These are phyloP conservation scores for Eupithecia inturbata DNA, from an alignment of 2,888 invertebrate species.

Conservation along the genomic window DNA sequence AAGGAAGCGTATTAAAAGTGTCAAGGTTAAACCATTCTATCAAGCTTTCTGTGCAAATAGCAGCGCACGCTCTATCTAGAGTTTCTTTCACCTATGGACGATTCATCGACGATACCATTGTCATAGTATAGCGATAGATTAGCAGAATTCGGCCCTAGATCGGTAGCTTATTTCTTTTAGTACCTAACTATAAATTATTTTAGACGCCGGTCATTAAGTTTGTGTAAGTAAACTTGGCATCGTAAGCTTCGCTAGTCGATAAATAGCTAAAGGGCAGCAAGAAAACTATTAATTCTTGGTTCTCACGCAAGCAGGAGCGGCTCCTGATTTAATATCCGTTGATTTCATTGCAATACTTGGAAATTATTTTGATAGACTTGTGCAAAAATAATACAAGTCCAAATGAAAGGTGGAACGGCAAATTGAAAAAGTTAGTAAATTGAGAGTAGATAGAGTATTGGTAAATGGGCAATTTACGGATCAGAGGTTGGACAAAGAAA, in stretches of 20 bases:
- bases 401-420: not conserved
- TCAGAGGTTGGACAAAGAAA: too few relatives aligned
- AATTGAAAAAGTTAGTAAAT: not conserved
- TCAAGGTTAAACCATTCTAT: too few relatives aligned
- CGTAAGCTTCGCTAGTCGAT: not conserved
- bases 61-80: too few relatives aligned
- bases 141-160: not conserved
- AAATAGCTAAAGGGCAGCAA: constrained; percentile 14
- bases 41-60: too few relatives aligned
- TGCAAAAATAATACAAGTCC: not conserved
- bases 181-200: not conserved
- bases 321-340: constrained; percentile 7
- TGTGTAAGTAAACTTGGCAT: not conserved
- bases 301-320: constrained; percentile 30
- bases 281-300: constrained; percentile 14
- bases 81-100: too few relatives aligned
- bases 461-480: not conserved
- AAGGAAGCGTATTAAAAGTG: too few relatives aligned
- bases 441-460: not conserved
- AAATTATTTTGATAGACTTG: not conserved
- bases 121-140: too few relatives aligned
- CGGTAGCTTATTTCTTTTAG: not conserved
- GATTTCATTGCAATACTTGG: constrained; percentile 5
- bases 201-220: not conserved
- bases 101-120: too few relatives aligned